Conservation (phyloP, 2,113 vertebrate species). For the Chrysochloris asiatica region DNA sequence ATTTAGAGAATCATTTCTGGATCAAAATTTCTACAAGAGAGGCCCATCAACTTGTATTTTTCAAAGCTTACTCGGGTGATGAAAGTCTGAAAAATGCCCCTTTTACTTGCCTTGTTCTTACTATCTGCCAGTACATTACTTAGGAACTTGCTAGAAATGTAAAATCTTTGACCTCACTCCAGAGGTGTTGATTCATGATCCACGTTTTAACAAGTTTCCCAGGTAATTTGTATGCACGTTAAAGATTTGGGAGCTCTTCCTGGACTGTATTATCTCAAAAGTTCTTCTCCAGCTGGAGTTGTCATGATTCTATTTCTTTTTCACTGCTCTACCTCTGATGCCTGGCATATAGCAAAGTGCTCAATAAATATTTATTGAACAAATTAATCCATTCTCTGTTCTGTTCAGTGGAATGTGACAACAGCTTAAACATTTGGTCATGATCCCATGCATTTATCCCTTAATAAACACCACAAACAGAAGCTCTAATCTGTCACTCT, state of each 20-base stretch:
- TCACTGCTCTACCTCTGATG: not conserved
- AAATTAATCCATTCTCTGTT: constrained; percentile 61
- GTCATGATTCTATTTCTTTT: constrained; percentile 40
- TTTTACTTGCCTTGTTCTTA: not conserved
- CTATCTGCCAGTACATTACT: not conserved
- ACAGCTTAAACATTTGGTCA: constrained; percentile 25
- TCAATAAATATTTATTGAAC: constrained; percentile 68
- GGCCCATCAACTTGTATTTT: not conserved
- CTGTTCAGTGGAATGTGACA: constrained; percentile 58
- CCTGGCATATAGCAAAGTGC: not conserved
- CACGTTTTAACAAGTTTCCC: not conserved
- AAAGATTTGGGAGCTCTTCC: not conserved
- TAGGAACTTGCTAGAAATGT: not conserved
- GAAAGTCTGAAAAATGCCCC: not conserved
- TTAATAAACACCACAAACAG: constrained; percentile 12
- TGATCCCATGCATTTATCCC: not conserved
- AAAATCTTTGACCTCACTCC: not conserved
- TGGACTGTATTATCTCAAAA: not conserved
- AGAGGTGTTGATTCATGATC: not conserved
- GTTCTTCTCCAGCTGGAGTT: not conserved
- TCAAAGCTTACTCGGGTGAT: not conserved
- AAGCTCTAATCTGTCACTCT: not conserved
- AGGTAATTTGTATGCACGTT: not conserved
- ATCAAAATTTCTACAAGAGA: not conserved
- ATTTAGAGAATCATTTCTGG: not conserved